Base-by-base conservation (phyloP, 2,888 invertebrate genomes). In the Glaucopsyche alexis region DNA sequence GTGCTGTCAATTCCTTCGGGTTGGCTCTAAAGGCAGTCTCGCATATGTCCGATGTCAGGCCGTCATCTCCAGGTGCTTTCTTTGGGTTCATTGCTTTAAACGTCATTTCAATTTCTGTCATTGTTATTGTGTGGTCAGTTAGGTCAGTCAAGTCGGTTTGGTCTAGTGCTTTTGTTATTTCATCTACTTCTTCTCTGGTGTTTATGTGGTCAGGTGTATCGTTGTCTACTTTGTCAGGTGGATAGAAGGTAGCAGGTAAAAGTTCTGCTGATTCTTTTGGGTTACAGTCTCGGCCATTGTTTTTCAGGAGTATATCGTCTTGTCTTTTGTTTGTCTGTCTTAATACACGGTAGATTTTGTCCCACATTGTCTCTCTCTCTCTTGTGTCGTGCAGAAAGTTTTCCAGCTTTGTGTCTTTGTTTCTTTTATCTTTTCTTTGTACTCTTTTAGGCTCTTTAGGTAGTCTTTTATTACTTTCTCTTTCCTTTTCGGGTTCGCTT, bases 301-400 rank as follows among this genome's bases (percentile, higher is more conserved):
- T 14, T 6, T 40, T 9, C 65, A 73, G 69, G 6, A 70, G 45
- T 6, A 72, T 50, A 8, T 75, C 73, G 3, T 73, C 75, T 14
- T 67, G 65, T 47, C 73, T 65, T 7, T 14, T 69, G 5, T 50
- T 47, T 3, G 47, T 71, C n/a, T 19, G 69, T 8, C 72, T 71
- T 8, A 78, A 71, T 8, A 78, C 67, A 29, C 74, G 64, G 45
- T 75, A 77, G 7, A 74, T 73, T 13, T 73, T 73, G 2, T 76
- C 74, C 78, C 77, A 77, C 5, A 75, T 9, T 0, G 72, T n/a
- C n/a, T 64, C 47, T 77, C 75, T n/a, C 29, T 69, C 5, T 74
- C 71, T 50, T 75, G 75, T n/a, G 50, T 72, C 2, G 29, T 42
- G 38, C 77, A 77, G 42, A 74, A 76, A 2, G 72, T 40, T 40